These are phyloP conservation scores for Anoplius nigerrimus DNA, from an alignment of 2,888 invertebrate species.

Conservation along the genomic window DNA sequence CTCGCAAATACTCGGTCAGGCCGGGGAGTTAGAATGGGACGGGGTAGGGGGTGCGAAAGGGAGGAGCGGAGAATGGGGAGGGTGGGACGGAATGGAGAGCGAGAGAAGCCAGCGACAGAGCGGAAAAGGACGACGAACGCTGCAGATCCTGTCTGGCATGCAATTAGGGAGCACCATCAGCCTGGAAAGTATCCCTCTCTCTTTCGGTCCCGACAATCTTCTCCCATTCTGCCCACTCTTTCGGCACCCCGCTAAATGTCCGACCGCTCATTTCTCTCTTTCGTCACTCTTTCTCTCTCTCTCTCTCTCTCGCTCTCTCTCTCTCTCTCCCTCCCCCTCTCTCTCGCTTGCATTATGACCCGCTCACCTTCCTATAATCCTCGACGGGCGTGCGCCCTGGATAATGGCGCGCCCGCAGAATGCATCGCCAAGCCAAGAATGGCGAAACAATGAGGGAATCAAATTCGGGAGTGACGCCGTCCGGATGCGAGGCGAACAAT, in stretches of 20 bases:
- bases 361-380: neutral
- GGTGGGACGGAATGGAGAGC: neutral
- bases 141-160: constrained; percentile 59
- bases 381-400: neutral
- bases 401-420: constrained; percentile 37
- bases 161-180: constrained; percentile 55
- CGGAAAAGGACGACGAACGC: constrained; percentile 29
- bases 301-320: neutral
- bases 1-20: constrained; percentile 51
- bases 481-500: too few species aligned
- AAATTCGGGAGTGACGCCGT: neutral
- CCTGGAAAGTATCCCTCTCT: constrained; percentile 43
- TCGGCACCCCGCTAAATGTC: neutral
- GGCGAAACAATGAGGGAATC: neutral
- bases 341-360: neutral
- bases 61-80: constrained; percentile 1
- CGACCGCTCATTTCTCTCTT: too few species aligned
- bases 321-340: neutral
- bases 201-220: constrained; percentile 2
- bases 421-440: constrained; percentile 50
- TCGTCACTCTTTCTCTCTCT: neutral
- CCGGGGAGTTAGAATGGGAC: neutral
- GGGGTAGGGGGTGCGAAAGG: constrained; percentile 16
- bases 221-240: constrained; percentile 9
- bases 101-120: constrained; percentile 21